These are phyloP conservation scores for Drosophila austrosaltans DNA, from an alignment of 2,888 invertebrate species.

Conservation along the genomic window DNA sequence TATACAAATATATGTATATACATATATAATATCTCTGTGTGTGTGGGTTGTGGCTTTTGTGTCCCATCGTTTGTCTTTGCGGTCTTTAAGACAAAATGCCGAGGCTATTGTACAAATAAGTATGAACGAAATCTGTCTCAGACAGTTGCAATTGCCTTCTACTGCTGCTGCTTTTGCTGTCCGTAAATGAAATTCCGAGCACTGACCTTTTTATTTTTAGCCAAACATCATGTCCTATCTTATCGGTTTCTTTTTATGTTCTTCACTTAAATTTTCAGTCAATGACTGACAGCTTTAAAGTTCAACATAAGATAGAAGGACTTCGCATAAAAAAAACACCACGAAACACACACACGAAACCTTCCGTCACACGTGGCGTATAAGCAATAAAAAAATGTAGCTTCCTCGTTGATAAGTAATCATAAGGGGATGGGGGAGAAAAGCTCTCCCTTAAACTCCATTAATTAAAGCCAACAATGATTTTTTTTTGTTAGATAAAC, in stretches of 20 bases:
- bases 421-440: constrained; percentile 16
- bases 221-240: constrained; percentile 28
- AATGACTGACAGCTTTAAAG: constrained; percentile 24
- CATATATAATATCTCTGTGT: not conserved
- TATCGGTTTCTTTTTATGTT: constrained; percentile 23
- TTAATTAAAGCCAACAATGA: constrained; percentile 38
- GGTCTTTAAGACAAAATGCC: constrained; percentile 46
- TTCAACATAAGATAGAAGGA: constrained; percentile 11
- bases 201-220: constrained; percentile 41
- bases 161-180: not conserved
- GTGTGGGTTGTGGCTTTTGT: constrained; percentile 20
- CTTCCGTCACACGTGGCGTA: constrained; percentile 53
- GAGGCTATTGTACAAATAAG: constrained; percentile 54
- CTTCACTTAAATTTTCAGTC: constrained; percentile 29
- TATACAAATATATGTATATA: not conserved
- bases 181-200: constrained; percentile 36
- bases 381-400: constrained; percentile 63
- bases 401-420: constrained; percentile 43
- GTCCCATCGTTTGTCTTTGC: constrained; percentile 21
- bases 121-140: constrained; percentile 53
- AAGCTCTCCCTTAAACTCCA: constrained; percentile 47
- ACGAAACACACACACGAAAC: not conserved
- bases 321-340: constrained; percentile 32
- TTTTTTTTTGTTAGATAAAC: not conserved
- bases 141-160: constrained; percentile 58